phyloP scores from a whole-genome alignment of 2,797 vertebrate species.

The Rhinella marina region DNA sequence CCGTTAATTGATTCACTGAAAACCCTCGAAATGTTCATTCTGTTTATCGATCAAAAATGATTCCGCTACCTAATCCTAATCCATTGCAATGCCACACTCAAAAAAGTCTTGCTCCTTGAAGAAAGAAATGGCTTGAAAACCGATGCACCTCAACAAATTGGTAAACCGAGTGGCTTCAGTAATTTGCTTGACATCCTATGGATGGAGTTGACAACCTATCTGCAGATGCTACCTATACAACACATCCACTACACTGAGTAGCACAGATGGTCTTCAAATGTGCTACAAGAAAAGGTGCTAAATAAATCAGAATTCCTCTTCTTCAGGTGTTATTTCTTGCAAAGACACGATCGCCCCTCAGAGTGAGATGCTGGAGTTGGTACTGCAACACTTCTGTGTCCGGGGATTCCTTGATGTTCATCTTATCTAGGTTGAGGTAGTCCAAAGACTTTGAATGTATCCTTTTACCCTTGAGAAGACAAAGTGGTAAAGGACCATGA shows the following conservation, averaged over 20 bases:
- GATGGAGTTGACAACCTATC: constrained; percentile 61
- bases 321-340: constrained; percentile 89
- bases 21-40: constrained; percentile 9
- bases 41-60: constrained; percentile 46
- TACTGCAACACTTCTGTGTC: constrained; percentile 94
- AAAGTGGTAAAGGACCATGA: constrained; percentile 87
- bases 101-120: constrained; percentile 66
- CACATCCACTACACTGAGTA: constrained; percentile 9
- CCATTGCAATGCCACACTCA: constrained; percentile 57
- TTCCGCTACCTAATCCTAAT: constrained; percentile 59
- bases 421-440: constrained; percentile 98
- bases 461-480: constrained; percentile 91
- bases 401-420: constrained; percentile 88
- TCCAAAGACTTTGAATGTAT: constrained; percentile 94
- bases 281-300: constrained; percentile 57
- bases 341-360: constrained; percentile 89
- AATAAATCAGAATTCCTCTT: neutral
- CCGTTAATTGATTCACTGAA: neutral
- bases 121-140: constrained; percentile 67
- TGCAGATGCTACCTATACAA: constrained; percentile 38
- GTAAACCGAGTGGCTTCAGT: constrained; percentile 64
- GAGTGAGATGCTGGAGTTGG: constrained; percentile 93
- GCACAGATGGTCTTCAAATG: constrained; percentile 21
- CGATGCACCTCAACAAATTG: constrained; percentile 63
- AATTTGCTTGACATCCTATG: constrained; percentile 66